phyloP scores from a whole-genome alignment of 2,113 vertebrate genomes.

The Sylvilagus bachmani region DNA sequence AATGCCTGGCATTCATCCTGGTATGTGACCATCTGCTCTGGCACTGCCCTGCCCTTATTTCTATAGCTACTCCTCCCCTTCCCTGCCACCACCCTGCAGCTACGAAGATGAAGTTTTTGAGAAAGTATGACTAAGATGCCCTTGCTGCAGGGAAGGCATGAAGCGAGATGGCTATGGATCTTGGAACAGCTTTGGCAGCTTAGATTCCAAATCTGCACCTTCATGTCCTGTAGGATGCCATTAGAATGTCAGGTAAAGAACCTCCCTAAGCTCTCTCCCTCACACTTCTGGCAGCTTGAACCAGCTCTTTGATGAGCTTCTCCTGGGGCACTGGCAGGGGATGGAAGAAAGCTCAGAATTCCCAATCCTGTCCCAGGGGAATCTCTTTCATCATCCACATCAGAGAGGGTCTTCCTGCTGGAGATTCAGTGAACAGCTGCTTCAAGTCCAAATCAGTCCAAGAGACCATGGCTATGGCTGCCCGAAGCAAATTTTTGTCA shows the following conservation, averaged over 20 bases:
- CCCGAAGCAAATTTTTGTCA: slow-evolving; percentile 89
- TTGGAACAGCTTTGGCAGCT: slow-evolving; percentile 88
- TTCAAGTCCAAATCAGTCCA: slow-evolving; percentile 90
- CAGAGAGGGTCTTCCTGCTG: slow-evolving; percentile 80
- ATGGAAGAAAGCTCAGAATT: slow-evolving; percentile 74
- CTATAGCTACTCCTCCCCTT: slow-evolving; percentile 85
- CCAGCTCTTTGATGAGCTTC: slow-evolving; percentile 87
- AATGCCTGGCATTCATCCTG: slow-evolving; percentile 90
- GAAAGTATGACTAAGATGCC: slow-evolving; percentile 90
- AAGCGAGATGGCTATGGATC: slow-evolving; percentile 90
- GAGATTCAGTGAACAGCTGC: slow-evolving; percentile 86
- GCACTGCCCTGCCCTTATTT: slow-evolving; percentile 92
- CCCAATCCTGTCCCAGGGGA: slow-evolving; percentile 1
- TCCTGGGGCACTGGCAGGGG: slow-evolving; percentile 88
- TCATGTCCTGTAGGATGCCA: slow-evolving; percentile 89
- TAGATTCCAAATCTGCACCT: slow-evolving; percentile 89
- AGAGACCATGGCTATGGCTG: slow-evolving; percentile 88
- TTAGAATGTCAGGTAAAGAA: slow-evolving; percentile 92
- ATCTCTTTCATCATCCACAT: slow-evolving; percentile 83
- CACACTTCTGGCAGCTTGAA: slow-evolving; percentile 87
- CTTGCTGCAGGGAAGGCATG: slow-evolving; percentile 92
- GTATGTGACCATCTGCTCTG: slow-evolving; percentile 92
- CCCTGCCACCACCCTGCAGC: slow-evolving; percentile 63
- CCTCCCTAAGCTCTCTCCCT: slow-evolving; percentile 91
- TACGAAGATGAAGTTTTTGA: slow-evolving; percentile 88